Base-by-base conservation (phyloP, 2,113 vertebrate species). In the Chaetodon trifascialis region DNA sequence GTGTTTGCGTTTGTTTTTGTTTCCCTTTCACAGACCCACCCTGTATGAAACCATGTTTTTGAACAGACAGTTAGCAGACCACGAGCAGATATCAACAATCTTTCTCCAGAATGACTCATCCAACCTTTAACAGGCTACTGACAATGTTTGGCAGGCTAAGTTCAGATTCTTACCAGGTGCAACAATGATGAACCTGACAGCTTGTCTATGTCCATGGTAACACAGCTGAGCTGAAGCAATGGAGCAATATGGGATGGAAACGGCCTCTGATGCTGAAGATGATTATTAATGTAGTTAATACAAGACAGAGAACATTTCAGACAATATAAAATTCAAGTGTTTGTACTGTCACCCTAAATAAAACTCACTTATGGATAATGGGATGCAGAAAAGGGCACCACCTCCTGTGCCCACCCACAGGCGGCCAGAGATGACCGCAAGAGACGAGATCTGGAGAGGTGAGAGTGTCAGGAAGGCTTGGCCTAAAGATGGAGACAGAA, bases 321-420 rank as follows among this genome's bases (percentile, higher is more conserved):
- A 56, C 1, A 9, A 51, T 2, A 19, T 47, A 16, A 25, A 54
- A 66, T 25, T 46, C 2, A 76, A n/a, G 16, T 21, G 15, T 0
- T 12, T 71, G 15, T 11, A 11, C 25, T 42, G 5, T 49, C 3
- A 67, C 7, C 34, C 7, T 40, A 25, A 79, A 68, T 40, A 46
- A 74, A 66, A 94, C 95, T 84, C 73, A 96, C 95, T 93, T 72
- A 95, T 94, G 7, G 93, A 91, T 66, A 96, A 80, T 1, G 94
- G 94, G 65, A 95, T 82, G 68, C 94, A 95, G 78, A 96, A 93
- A 62, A 96, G 90, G 54, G 95, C 95, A 0, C 95, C 95, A 34
- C 94, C 95, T 73, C 93, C 95, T 16, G 94, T 96, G 70, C 95
- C 95, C 78, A 96, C 88, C 95, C 95, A 96, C 36, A 96, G 89